Percentiles rank a stretch among this genome's conserved stretches.
phyloP scores from a whole-genome alignment of 1,140 invertebrate genomes.

The Cotesia glomerata region DNA sequence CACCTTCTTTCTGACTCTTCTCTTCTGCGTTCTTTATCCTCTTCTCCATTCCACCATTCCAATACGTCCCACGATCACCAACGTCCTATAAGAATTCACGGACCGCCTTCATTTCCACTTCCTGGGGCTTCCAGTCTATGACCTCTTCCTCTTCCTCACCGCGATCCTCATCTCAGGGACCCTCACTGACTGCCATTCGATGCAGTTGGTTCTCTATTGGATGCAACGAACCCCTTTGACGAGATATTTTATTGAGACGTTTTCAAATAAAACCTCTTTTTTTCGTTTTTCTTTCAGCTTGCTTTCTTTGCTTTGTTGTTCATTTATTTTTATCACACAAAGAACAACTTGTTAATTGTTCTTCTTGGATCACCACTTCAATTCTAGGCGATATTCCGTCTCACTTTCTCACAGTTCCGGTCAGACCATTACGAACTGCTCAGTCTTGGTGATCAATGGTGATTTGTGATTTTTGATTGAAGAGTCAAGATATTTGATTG shows the following conservation, averaged over 20 bases:
- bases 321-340: no score
- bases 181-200: neutral
- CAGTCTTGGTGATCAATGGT: no score
- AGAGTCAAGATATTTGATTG: neutral
- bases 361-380: no score
- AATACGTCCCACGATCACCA: conserved; percentile 33
- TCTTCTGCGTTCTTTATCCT: conserved; percentile 39
- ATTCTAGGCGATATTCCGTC: no score
- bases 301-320: neutral
- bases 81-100: conserved; percentile 21
- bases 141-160: conserved; percentile 38
- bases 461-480: no score
- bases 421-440: no score
- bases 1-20: conserved; percentile 30
- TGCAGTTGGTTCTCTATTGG: neutral
- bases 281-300: neutral
- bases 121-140: conserved; percentile 2
- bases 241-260: conserved; percentile 1
- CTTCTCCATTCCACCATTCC: conserved; percentile 41
- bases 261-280: neutral
- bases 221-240: neutral
- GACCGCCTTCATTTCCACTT: conserved; percentile 22
- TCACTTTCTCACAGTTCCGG: no score
- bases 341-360: no score
- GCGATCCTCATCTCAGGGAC: conserved; percentile 19